Conservation (phyloP, 2,888 invertebrate species). For the Microplitis manilae region DNA sequence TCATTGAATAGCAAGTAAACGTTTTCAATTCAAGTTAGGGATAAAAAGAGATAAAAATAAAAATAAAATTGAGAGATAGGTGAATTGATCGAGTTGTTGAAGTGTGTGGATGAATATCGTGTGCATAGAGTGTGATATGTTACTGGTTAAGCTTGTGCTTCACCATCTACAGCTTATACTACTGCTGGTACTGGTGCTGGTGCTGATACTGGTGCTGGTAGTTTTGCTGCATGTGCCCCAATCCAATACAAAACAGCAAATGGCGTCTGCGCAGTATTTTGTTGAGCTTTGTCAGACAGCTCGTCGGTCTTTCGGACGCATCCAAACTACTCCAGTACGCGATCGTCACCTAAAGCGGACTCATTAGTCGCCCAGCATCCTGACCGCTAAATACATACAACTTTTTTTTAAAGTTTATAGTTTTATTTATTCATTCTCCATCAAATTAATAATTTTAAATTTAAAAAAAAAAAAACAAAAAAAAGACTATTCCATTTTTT, state of each 20-base stretch:
- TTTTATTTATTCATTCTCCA: background rate
- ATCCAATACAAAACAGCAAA: slow-evolving; percentile 15
- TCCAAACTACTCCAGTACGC: slow-evolving; percentile 62
- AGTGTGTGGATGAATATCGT: background rate
- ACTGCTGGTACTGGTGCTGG: background rate
- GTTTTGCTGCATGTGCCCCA: slow-evolving; percentile 47
- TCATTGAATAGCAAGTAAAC: too few relatives aligned
- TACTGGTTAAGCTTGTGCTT: background rate
- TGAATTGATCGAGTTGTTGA: background rate
- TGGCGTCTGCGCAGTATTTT: slow-evolving; percentile 64
- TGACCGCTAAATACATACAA: slow-evolving; percentile 1
- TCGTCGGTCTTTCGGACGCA: slow-evolving; percentile 63
- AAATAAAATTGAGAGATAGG: background rate
- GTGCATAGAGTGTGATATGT: background rate
- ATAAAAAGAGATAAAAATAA: too few relatives aligned
- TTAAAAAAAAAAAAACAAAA: background rate
- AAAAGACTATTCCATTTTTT: background rate
- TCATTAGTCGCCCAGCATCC: slow-evolving; percentile 61
- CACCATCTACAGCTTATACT: slow-evolving; percentile 1
- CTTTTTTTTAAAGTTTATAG: too few relatives aligned
- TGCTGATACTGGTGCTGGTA: slow-evolving; percentile 47
- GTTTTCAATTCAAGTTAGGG: too few relatives aligned
- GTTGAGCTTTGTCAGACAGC: slow-evolving; percentile 59
- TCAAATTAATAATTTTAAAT: slow-evolving; percentile 5
- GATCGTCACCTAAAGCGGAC: slow-evolving; percentile 63